These are phyloP conservation scores for Nomada fabriciana DNA, from an alignment of 2,888 invertebrate species.

Conservation along the genomic window DNA sequence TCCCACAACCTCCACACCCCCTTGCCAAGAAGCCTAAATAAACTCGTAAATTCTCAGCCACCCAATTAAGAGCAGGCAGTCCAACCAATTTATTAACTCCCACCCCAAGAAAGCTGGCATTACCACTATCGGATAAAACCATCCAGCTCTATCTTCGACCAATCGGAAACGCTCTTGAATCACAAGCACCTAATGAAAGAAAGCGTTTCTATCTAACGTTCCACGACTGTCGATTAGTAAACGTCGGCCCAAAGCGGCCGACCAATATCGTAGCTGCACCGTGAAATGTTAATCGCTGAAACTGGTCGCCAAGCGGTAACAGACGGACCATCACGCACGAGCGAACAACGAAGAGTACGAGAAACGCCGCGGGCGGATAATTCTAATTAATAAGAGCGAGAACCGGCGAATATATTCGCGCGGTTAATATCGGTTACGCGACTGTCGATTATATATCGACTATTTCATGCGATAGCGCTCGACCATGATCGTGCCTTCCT, in stretches of 20 bases:
- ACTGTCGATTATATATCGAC: conserved; percentile 42
- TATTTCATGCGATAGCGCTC: conserved; percentile 25
- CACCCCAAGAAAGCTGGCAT: neutral
- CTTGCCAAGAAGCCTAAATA: no score
- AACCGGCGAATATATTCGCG: neutral
- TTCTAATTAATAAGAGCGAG: conserved; percentile 48
- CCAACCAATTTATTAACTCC: conserved; percentile 2
- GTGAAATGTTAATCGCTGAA: conserved; percentile 76
- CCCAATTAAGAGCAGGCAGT: neutral
- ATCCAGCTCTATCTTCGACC: neutral
- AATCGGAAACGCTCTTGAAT: conserved; percentile 2
- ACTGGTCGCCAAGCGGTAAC: conserved; percentile 62
- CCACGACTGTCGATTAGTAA: conserved; percentile 61
- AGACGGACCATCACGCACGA: conserved; percentile 24
- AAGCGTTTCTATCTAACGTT: conserved; percentile 8
- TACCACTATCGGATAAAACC: neutral
- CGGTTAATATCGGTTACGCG: conserved; percentile 50
- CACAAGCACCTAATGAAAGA: conserved; percentile 1
- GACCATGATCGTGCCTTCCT: conserved; percentile 28
- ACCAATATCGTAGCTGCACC: conserved; percentile 60
- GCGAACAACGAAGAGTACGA: conserved; percentile 3
- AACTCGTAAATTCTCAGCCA: neutral
- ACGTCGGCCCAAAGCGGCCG: conserved; percentile 54
- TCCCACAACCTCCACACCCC: no score
- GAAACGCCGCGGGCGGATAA: conserved; percentile 26